A percentile compares a stretch with the other conserved stretches of the same genome.
Conservation (phyloP, 2,797 vertebrate genomes). For the Vireo griseus region DNA sequence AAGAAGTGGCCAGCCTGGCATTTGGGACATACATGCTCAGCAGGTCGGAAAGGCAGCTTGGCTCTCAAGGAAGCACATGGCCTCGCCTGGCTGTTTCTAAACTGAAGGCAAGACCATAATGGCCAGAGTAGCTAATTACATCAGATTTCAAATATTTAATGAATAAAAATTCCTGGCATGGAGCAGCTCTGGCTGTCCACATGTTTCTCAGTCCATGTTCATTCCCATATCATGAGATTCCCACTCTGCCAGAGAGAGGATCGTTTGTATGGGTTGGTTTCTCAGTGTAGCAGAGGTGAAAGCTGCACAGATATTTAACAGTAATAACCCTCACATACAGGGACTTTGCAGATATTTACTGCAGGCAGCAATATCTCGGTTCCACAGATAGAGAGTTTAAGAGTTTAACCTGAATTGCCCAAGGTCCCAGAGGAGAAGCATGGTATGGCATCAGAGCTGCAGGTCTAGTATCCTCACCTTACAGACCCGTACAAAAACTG, state of each 20-base stretch:
- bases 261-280: fast-evolving
- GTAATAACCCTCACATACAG: background rate
- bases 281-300: background rate
- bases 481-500: background rate
- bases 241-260: background rate
- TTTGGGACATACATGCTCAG: background rate
- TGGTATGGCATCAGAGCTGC: background rate
- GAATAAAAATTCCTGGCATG: background rate
- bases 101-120: background rate
- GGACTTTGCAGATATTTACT: background rate
- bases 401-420: constrained; percentile 8
- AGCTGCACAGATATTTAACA: constrained; percentile 6
- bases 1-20: background rate
- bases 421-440: background rate
- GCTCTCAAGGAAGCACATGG: background rate
- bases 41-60: background rate
- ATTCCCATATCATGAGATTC: background rate
- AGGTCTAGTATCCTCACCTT: background rate
- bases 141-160: background rate
- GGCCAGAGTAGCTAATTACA: background rate
- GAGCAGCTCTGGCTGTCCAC: background rate
- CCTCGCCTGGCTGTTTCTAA: background rate
- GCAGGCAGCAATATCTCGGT: constrained; percentile 11
- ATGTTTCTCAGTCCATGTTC: background rate
- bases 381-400: background rate